Conservation (phyloP, 2,888 invertebrate genomes). For the Cataglyphis cursor region DNA sequence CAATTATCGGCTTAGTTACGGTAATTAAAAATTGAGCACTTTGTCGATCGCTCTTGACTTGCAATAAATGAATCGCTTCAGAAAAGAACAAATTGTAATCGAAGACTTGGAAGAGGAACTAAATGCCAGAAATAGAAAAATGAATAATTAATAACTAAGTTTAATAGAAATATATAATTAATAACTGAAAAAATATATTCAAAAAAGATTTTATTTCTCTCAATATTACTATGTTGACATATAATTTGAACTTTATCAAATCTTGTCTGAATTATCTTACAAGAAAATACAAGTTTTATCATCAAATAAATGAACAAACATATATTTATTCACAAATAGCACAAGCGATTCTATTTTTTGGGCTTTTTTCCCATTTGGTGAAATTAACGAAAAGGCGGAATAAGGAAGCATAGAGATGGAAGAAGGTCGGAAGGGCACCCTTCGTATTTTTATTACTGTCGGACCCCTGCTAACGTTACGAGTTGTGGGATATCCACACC, state of each 20-base stretch:
- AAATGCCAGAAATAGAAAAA: not conserved
- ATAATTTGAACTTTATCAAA: not conserved
- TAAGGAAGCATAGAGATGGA: constrained; percentile 31
- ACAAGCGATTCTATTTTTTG: constrained; percentile 49
- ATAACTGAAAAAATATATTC: not conserved
- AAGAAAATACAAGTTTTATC: not conserved
- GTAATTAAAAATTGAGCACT: constrained; percentile 23
- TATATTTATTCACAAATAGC: constrained; percentile 26
- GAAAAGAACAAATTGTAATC: constrained; percentile 3
- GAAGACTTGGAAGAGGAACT: not conserved
- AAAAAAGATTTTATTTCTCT: not conserved
- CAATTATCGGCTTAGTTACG: constrained; percentile 33
- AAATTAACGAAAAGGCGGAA: constrained; percentile 59
- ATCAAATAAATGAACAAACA: not conserved
- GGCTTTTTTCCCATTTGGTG: constrained; percentile 53
- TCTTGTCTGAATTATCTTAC: not conserved
- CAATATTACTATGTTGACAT: not conserved
- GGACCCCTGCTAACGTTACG: constrained; percentile 70
- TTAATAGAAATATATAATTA: not conserved
- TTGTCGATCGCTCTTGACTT: not conserved
- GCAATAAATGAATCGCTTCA: constrained; percentile 4
- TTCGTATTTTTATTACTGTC: constrained; percentile 72
- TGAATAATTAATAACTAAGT: not conserved
- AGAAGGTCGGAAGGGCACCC: constrained; percentile 43
- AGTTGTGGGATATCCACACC: constrained; percentile 46